phyloP scores from a whole-genome alignment of 1,140 invertebrate species.

The Conus ventricosus region DNA sequence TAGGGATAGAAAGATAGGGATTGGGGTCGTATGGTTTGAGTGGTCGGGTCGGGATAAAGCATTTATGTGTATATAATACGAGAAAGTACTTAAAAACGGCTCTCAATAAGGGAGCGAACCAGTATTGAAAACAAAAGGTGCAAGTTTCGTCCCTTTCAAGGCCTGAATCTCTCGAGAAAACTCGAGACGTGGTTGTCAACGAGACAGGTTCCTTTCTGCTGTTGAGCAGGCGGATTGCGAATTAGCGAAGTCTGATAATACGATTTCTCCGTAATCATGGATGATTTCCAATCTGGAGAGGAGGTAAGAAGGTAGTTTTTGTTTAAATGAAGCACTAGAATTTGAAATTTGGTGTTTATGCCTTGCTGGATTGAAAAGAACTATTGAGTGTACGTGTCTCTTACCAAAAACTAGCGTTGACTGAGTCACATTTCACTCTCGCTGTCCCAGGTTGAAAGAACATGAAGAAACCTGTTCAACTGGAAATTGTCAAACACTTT shows the following conservation, averaged over 20 bases:
- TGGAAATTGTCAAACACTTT: neutral
- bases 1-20: no score
- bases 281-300: constrained; percentile 70
- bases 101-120: neutral
- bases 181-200: constrained; percentile 69
- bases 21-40: no score
- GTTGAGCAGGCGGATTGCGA: neutral
- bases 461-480: neutral
- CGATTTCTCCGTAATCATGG: constrained; percentile 52
- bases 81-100: no score
- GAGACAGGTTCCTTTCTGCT: constrained; percentile 48
- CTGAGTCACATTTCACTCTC: neutral
- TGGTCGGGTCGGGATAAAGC: no score
- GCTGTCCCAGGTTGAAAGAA: neutral
- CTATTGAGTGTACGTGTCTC: neutral
- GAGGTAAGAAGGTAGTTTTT: constrained; percentile 60
- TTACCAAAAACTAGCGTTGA: no score
- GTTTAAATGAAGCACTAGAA: neutral
- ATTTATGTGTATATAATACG: no score
- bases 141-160: neutral
- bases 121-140: neutral
- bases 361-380: no score
- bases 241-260: neutral
- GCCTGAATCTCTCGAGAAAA: constrained; percentile 41
- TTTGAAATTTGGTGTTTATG: no score